These are phyloP conservation scores for Dascyllus trimaculatus DNA, from an alignment of 2,113 vertebrate genomes.

Conservation along the genomic window DNA sequence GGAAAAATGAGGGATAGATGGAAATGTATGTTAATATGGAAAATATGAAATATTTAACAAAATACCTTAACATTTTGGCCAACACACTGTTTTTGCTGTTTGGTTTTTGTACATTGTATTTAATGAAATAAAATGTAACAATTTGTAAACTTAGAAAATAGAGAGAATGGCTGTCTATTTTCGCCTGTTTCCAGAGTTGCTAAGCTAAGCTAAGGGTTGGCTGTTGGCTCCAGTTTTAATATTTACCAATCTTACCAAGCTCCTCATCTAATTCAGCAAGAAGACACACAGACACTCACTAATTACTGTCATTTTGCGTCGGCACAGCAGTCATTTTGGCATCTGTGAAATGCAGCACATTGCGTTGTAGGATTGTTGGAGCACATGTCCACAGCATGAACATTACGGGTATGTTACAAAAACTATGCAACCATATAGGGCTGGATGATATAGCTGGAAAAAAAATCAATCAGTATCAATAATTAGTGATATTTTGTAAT, in stretches of 20 bases:
- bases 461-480: no score
- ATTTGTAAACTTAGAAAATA: constrained; percentile 27
- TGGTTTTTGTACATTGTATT: not conserved
- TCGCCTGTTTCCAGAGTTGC: not conserved
- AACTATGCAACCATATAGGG: no score
- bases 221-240: not conserved
- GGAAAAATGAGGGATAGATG: not conserved
- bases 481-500: no score
- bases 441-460: no score
- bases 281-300: not conserved
- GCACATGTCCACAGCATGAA: not conserved
- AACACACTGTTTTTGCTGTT: not conserved
- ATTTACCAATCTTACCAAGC: not conserved
- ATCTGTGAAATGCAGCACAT: not conserved
- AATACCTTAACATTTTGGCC: not conserved
- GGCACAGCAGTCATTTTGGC: not conserved
- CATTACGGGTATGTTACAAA: no score
- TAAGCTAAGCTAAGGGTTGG: constrained; percentile 3
- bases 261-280: not conserved
- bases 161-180: not conserved
- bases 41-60: not conserved
- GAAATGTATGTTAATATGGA: not conserved
- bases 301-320: not conserved
- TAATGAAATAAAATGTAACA: not conserved
- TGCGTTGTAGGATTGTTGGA: not conserved